Conservation (phyloP, 2,113 vertebrate species). For the Oreocharis arfaki region DNA sequence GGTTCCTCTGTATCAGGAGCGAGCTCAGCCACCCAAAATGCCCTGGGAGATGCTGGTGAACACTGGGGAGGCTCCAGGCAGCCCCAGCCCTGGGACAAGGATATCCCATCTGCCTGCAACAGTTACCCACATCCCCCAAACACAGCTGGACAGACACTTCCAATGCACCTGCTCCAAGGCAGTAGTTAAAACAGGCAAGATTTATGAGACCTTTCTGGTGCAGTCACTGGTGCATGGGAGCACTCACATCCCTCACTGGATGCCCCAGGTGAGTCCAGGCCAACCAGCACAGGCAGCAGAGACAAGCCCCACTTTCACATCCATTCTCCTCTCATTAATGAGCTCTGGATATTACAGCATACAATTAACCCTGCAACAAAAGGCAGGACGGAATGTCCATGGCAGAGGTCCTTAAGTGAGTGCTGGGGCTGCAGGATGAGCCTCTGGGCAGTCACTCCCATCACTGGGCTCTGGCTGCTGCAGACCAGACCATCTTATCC, state of each 20-base stretch:
- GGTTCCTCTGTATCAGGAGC: not conserved
- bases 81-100: not conserved
- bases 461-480: not conserved
- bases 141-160: not conserved
- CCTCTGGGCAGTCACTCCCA: not conserved
- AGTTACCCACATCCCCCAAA: not conserved
- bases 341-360: not conserved
- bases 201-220: not conserved
- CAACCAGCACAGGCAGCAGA: not conserved
- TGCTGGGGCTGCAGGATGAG: not conserved
- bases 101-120: accelerated
- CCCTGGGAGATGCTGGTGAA: not conserved
- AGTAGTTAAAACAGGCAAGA: not conserved
- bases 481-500: not conserved
- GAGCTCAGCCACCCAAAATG: not conserved
- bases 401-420: not conserved
- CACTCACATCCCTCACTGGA: accelerated
- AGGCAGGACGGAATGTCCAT: not conserved
- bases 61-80: not conserved
- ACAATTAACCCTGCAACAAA: not conserved
- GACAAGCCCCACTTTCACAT: accelerated
- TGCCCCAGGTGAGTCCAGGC: not conserved
- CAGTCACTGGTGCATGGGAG: not conserved
- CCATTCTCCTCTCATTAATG: not conserved
- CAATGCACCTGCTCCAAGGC: accelerated